Conservation (phyloP, 1,140 invertebrate species). For the Xylocopa sonorina region DNA sequence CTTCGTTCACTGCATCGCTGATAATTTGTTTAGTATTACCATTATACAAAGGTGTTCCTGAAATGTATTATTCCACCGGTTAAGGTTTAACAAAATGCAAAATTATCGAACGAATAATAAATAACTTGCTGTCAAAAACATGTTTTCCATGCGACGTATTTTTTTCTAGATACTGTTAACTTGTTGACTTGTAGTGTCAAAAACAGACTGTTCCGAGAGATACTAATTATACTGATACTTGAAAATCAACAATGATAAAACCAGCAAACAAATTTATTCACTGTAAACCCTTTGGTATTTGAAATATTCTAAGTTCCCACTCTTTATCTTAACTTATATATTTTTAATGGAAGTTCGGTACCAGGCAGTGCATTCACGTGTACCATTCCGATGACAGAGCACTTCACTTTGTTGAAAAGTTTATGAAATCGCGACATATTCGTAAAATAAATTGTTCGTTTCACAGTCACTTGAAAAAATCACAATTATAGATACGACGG, state of each 20-base stretch:
- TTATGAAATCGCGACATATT: slow-evolving; percentile 76
- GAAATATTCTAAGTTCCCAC: too few relatives aligned
- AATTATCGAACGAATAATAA: neutral
- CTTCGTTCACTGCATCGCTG: slow-evolving; percentile 83
- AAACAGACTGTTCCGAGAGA: neutral
- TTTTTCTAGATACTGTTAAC: neutral
- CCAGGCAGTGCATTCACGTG: slow-evolving; percentile 89
- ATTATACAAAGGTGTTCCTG: slow-evolving; percentile 84
- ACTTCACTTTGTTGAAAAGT: slow-evolving; percentile 76
- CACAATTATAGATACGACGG: too few relatives aligned
- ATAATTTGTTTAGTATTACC: slow-evolving; percentile 82
- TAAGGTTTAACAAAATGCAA: neutral
- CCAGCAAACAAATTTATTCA: neutral
- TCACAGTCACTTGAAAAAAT: neutral
- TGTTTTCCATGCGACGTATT: neutral
- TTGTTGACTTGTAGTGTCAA: neutral
- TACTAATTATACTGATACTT: neutral
- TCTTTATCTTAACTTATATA: too few relatives aligned
- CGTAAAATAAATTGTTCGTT: neutral
- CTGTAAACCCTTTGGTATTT: too few relatives aligned
- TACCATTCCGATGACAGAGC: slow-evolving; percentile 89
- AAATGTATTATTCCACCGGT: slow-evolving; percentile 56
- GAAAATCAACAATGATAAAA: neutral
- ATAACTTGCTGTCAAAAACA: neutral
- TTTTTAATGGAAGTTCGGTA: slow-evolving; percentile 66